Base-by-base conservation (phyloP, 53 echinoderm and acorn worm species). In the Patiria pectinifera region DNA sequence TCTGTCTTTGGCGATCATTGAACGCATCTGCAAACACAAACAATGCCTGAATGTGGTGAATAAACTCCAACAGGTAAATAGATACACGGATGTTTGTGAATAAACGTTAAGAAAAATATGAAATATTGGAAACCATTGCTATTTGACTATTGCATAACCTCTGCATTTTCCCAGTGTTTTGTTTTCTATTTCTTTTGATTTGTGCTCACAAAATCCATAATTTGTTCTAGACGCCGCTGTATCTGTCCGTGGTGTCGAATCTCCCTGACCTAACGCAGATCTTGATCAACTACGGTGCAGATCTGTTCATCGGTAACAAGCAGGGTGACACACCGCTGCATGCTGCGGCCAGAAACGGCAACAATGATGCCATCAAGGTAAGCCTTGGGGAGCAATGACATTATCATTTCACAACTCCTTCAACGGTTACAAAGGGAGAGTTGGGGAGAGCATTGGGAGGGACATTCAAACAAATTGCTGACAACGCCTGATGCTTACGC, bases 251-350 rank as follows among this genome's bases (percentile, higher is more conserved):
- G 44, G 78, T 95, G 2, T 94, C 91, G 59, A 93, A 95, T 85
- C 90, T 93, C 69, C 91, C 94, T 15, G 91, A 91, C 23, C 85
- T 99, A 46, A 96, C 95, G 7, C 84, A 95, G 83, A 87, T 91
- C 62, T 80, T 99, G 60, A 92, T 99, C n/a, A 95, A 86, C 23
- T 95, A 93, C 44, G 97, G 97, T 0, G 99, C 97, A 2, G 97
- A 96, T 63, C 95, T 96, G 62, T 95, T 86, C n/a, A 93, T 99
- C 58, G 85, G 95, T 82, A 97, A 97, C 78, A 93, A 85, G 13
- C 94, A 96, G 46, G 93, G 97, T 86, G 92, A 99, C 58, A 95
- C 99, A 1, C 96, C 99, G 0, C 92, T 96, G 24, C 96, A 95
- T 66, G 92, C 94, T 58, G 96, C 99, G 7, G 95, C 94, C 3